These are phyloP conservation scores for Hucho hucho DNA, from an alignment of 2,113 vertebrate species.

Conservation along the genomic window DNA sequence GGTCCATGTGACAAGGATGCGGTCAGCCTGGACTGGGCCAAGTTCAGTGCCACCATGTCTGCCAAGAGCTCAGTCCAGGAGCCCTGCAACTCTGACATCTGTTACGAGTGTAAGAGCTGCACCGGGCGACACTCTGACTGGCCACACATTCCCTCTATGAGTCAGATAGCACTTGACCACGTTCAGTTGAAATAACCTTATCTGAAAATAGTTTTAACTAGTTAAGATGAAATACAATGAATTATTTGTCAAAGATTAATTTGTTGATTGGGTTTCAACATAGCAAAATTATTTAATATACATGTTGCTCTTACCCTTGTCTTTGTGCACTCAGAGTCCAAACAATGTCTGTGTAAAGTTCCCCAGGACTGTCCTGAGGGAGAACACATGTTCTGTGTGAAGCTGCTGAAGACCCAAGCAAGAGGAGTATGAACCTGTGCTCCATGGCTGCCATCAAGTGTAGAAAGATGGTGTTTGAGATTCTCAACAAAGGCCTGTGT, in stretches of 20 bases:
- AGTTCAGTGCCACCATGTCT: conserved; percentile 78
- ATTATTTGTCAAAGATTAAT: too few relatives aligned
- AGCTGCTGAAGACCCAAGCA: conserved; percentile 39
- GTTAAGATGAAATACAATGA: too few relatives aligned
- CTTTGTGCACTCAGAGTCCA: conserved; percentile 35
- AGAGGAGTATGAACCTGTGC: conserved; percentile 59
- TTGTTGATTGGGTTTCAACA: not conserved
- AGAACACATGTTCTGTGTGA: conserved; percentile 59
- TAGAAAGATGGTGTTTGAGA: conserved; percentile 47
- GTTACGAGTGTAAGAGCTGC: conserved; percentile 91
- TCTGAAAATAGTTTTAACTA: too few relatives aligned
- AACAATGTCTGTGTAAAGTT: conserved; percentile 59
- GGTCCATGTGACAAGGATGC: conserved; percentile 67
- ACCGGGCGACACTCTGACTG: conserved; percentile 70
- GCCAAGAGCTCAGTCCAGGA: conserved; percentile 73
- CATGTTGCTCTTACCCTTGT: not conserved
- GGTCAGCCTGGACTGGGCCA: conserved; percentile 75
- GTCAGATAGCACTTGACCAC: too few relatives aligned
- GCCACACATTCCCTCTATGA: not conserved
- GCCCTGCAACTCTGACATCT: conserved; percentile 81
- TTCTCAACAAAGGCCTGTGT: conserved; percentile 62
- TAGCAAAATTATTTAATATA: not conserved
- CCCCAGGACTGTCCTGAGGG: conserved; percentile 49
- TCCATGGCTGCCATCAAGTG: conserved; percentile 62
- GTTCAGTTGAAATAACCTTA: too few relatives aligned